A percentile compares a stretch with the other conserved stretches of the same genome.
Evolutionary conservation across 2,888 invertebrate genomes (phyloP).

Genomic region (Xanthostigma xanthostigma): DNA sequence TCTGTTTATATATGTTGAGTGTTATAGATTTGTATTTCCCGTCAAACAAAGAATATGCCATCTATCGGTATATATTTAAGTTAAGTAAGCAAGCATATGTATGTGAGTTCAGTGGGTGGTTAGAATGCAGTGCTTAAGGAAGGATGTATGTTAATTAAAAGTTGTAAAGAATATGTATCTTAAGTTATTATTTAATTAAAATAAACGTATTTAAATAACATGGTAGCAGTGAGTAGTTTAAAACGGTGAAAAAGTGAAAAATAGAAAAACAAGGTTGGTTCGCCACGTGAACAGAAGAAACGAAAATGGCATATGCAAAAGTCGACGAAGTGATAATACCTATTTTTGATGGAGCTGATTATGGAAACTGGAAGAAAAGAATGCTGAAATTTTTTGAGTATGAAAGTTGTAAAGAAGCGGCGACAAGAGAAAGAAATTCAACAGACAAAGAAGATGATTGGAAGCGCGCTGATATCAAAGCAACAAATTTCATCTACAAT

Average conservation of each 20-base stretch:
- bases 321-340: conserved; percentile 10
- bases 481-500: neutral
- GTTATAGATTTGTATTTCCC: too few species aligned
- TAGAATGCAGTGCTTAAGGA: too few species aligned
- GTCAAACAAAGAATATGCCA: too few species aligned
- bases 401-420: conserved; percentile 8
- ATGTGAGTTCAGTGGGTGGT: too few species aligned
- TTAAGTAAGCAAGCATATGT: too few species aligned
- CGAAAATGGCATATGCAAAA: conserved; percentile 7
- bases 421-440: conserved; percentile 1
- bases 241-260: neutral
- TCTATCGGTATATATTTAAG: too few species aligned
- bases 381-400: conserved; percentile 7
- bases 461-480: conserved; percentile 5
- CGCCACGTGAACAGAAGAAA: neutral
- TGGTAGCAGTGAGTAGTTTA: neutral
- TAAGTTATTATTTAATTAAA: too few species aligned
- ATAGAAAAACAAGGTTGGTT: neutral
- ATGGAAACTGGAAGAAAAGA: conserved; percentile 11
- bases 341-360: conserved; percentile 11
- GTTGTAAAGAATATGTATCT: too few species aligned
- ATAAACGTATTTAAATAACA: too few species aligned
- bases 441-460: conserved; percentile 5
- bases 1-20: too few species aligned
- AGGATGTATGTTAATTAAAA: too few species aligned